These are phyloP conservation scores for Cricetomys ansorgei DNA, from an alignment of 2,113 vertebrate species.

Conservation along the genomic window DNA sequence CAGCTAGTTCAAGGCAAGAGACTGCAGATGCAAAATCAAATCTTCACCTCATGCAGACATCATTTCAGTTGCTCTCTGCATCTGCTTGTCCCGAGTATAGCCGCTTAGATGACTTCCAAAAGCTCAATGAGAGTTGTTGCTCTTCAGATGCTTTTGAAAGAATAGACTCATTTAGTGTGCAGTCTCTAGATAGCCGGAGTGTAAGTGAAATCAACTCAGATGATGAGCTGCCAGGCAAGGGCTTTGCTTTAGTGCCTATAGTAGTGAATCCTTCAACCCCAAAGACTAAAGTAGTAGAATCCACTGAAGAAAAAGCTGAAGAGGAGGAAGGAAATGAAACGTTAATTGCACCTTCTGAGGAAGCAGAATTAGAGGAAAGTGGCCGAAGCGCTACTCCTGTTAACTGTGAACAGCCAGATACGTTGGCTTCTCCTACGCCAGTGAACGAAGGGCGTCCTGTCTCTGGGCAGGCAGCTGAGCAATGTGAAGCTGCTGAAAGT, in stretches of 20 bases:
- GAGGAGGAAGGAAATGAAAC: slow-evolving; percentile 84
- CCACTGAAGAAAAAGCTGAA: slow-evolving; percentile 79
- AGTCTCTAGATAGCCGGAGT: slow-evolving; percentile 97
- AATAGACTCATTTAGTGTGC: slow-evolving; percentile 98
- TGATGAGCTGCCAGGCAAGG: slow-evolving; percentile 94
- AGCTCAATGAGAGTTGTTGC: slow-evolving; percentile 95
- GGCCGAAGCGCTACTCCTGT: slow-evolving; percentile 97
- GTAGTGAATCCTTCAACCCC: slow-evolving; percentile 84
- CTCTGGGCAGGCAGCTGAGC: slow-evolving; percentile 59
- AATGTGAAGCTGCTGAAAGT: slow-evolving; percentile 82
- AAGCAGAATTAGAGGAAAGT: slow-evolving; percentile 97
- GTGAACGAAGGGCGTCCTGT: slow-evolving; percentile 66
- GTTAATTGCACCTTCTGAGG: slow-evolving; percentile 88
- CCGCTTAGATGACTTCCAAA: slow-evolving; percentile 95
- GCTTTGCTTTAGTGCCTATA: slow-evolving; percentile 90
- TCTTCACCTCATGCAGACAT: slow-evolving; percentile 97
- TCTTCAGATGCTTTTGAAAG: slow-evolving; percentile 99
- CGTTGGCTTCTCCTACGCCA: slow-evolving; percentile 84
- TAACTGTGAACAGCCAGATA: slow-evolving; percentile 95
- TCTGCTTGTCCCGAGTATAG: slow-evolving; percentile 95
- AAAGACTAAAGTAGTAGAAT: slow-evolving; percentile 77
- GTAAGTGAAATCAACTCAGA: slow-evolving; percentile 99
- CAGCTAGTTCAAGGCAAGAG: slow-evolving; percentile 97
- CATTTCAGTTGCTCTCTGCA: slow-evolving; percentile 96
- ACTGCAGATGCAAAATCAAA: slow-evolving; percentile 92